A percentile compares a stretch with the other conserved stretches of the same genome.
Evolutionary conservation across 2,888 invertebrate genomes (phyloP).

Genomic region (Vesta saturnalis): DNA sequence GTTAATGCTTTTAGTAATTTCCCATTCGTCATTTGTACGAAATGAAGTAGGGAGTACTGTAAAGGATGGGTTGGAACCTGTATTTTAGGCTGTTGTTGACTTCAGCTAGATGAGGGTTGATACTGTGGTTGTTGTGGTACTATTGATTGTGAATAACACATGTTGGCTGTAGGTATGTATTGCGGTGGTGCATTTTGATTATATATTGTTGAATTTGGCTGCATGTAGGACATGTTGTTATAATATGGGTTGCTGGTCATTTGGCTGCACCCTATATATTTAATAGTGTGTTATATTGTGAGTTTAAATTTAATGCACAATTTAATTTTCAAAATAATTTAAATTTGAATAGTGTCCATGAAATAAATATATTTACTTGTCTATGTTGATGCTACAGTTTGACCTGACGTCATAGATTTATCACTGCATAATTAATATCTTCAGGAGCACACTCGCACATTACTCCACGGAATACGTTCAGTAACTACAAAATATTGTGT

Average conservation of each 20-base stretch:
- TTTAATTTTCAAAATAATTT: background rate
- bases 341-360: background rate
- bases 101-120: background rate
- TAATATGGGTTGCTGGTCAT: background rate
- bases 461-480: too few relatives aligned
- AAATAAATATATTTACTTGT: background rate
- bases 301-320: background rate
- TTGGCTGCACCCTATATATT: background rate
- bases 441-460: too few relatives aligned
- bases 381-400: too few relatives aligned
- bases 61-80: background rate
- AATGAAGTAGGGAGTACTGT: background rate
- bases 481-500: too few relatives aligned
- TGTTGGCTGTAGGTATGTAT: background rate
- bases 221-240: background rate
- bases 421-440: too few relatives aligned
- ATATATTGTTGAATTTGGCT: too few relatives aligned
- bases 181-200: background rate
- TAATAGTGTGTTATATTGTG: background rate
- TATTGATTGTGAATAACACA: background rate
- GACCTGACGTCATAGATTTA: too few relatives aligned
- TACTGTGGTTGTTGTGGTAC: conserved; percentile 12
- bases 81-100: background rate
- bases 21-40: conserved; percentile 5
- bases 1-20: background rate